Conservation (phyloP, 2,888 invertebrate species). For the Timema cristinae region DNA sequence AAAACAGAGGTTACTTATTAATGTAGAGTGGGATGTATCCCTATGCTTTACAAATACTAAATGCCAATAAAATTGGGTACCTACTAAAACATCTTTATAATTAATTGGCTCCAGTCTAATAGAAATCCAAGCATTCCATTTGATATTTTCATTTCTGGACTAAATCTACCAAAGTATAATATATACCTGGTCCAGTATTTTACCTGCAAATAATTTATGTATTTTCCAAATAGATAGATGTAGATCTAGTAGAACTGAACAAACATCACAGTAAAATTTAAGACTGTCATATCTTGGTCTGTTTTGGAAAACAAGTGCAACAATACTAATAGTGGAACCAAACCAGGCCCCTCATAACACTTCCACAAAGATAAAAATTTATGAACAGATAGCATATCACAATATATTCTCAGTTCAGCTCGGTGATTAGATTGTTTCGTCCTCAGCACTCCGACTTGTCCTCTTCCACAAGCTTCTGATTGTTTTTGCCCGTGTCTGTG, state of each 20-base stretch:
- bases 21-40: too few relatives aligned
- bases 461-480: constrained; percentile 84
- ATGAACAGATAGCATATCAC: constrained; percentile 1
- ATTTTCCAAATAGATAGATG: not conserved
- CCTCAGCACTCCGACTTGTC: constrained; percentile 60
- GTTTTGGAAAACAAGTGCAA: not conserved
- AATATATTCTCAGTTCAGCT: constrained; percentile 9
- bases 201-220: not conserved
- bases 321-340: not conserved
- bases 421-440: not conserved
- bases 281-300: not conserved
- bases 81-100: too few relatives aligned
- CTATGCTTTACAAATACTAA: too few relatives aligned
- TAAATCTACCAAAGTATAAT: too few relatives aligned
- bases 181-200: not conserved
- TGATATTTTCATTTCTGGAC: too few relatives aligned
- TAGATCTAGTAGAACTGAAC: too few relatives aligned
- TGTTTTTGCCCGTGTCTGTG: constrained; percentile 86
- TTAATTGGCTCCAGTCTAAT: too few relatives aligned
- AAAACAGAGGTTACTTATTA: too few relatives aligned
- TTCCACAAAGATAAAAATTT: constrained; percentile 9
- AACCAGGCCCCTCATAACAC: not conserved
- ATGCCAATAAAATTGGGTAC: too few relatives aligned
- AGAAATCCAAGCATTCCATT: too few relatives aligned
- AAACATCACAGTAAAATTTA: too few relatives aligned